Conservation (phyloP, 2,797 vertebrate genomes). For the Buceros bicornis region DNA sequence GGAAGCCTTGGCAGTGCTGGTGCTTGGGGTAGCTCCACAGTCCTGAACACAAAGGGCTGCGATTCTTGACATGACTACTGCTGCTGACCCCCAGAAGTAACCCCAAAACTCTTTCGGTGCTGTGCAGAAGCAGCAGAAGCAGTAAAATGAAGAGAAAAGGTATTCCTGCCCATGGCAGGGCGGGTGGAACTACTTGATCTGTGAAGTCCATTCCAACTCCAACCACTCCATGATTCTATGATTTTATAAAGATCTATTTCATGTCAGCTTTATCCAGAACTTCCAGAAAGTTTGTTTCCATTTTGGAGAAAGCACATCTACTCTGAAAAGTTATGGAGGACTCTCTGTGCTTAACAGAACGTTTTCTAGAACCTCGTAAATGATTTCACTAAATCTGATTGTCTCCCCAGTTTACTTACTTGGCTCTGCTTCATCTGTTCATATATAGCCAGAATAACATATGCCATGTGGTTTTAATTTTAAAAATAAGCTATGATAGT, state of each 20-base stretch:
- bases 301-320: not conserved
- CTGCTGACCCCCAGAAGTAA: not conserved
- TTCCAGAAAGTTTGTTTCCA: not conserved
- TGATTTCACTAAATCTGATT: not conserved
- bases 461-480: not conserved
- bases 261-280: not conserved
- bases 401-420: not conserved
- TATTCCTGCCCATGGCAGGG: not conserved
- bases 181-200: fast-evolving
- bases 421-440: slow-evolving; percentile 8
- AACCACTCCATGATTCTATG: not conserved
- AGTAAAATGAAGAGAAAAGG: not conserved
- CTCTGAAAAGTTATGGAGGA: not conserved
- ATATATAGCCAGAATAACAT: slow-evolving; percentile 16
- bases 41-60: not conserved
- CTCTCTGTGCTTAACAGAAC: not conserved
- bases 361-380: not conserved
- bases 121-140: not conserved
- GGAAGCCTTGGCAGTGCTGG: not conserved
- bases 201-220: not conserved
- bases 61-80: not conserved
- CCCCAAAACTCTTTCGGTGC: not conserved
- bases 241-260: not conserved
- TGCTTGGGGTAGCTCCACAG: not conserved
- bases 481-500: not conserved